Conservation (phyloP, 1,140 invertebrate species). For the Dysdera silvatica region DNA sequence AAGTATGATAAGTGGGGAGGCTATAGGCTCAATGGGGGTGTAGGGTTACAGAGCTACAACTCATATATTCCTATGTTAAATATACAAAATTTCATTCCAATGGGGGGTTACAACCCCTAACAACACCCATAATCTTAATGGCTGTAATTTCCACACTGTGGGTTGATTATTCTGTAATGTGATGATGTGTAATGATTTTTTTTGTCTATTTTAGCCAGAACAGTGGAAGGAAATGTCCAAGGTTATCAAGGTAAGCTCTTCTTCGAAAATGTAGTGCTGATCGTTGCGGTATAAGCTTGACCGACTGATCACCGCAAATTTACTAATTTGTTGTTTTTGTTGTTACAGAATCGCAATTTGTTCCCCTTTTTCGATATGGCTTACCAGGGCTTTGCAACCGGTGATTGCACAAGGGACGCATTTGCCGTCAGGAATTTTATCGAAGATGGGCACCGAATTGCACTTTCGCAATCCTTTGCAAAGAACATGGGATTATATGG, state of each 20-base stretch:
- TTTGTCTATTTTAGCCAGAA: slow-evolving; percentile 50
- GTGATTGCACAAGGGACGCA: slow-evolving; percentile 80
- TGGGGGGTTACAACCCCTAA: too few species aligned
- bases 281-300: too few species aligned
- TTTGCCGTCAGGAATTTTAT: slow-evolving; percentile 82
- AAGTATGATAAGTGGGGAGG: too few species aligned
- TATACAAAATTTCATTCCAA: too few species aligned
- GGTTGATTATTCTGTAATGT: too few species aligned
- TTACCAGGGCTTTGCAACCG: slow-evolving; percentile 89
- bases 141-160: too few species aligned
- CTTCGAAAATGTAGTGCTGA: too few species aligned
- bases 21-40: too few species aligned
- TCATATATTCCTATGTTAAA: too few species aligned
- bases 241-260: slow-evolving; percentile 54
- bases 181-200: neutral
- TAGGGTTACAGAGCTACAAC: too few species aligned
- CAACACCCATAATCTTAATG: too few species aligned
- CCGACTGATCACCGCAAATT: too few species aligned
- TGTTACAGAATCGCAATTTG: slow-evolving; percentile 53
- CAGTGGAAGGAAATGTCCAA: slow-evolving; percentile 81
- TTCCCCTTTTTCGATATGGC: slow-evolving; percentile 99
- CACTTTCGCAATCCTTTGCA: slow-evolving; percentile 89
- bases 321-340: slow-evolving; percentile 44
- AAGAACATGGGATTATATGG: slow-evolving; percentile 98
- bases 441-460: slow-evolving; percentile 84